Evolutionary conservation across 2,113 vertebrate species (phyloP).

Genomic region (Colistium nudipinnis): DNA sequence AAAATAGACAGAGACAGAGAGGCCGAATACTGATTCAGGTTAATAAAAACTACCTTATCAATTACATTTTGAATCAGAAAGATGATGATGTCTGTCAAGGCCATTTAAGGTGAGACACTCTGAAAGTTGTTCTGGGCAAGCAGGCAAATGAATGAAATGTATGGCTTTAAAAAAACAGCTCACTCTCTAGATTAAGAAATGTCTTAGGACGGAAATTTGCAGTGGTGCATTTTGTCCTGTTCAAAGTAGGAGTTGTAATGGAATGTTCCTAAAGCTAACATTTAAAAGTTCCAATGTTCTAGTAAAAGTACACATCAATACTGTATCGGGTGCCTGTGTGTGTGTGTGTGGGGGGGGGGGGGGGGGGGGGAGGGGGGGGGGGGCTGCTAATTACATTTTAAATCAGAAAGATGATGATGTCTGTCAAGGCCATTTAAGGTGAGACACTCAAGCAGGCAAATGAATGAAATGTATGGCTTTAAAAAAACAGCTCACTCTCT

Average conservation of each 20-base stretch:
- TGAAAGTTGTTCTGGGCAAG: no score
- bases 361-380: no score
- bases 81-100: neutral
- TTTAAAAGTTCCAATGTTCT: slow-evolving; percentile 3
- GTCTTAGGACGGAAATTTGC: neutral
- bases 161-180: slow-evolving; percentile 17
- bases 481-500: neutral
- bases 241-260: slow-evolving; percentile 1
- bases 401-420: neutral
- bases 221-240: slow-evolving; percentile 4
- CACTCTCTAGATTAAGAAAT: neutral
- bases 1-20: slow-evolving; percentile 18
- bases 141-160: slow-evolving; percentile 27
- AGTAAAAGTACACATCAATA: slow-evolving; percentile 24
- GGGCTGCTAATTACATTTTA: neutral
- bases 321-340: slow-evolving; percentile 12
- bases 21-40: neutral
- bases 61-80: neutral
- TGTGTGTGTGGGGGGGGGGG: slow-evolving; percentile 2
- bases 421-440: neutral
- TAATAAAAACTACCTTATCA: slow-evolving; percentile 1
- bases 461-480: slow-evolving; percentile 27
- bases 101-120: slow-evolving; percentile 13
- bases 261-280: slow-evolving; percentile 40
- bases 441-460: no score